These are phyloP conservation scores for Caretta caretta DNA, from an alignment of 2,113 vertebrate species.

Conservation along the genomic window DNA sequence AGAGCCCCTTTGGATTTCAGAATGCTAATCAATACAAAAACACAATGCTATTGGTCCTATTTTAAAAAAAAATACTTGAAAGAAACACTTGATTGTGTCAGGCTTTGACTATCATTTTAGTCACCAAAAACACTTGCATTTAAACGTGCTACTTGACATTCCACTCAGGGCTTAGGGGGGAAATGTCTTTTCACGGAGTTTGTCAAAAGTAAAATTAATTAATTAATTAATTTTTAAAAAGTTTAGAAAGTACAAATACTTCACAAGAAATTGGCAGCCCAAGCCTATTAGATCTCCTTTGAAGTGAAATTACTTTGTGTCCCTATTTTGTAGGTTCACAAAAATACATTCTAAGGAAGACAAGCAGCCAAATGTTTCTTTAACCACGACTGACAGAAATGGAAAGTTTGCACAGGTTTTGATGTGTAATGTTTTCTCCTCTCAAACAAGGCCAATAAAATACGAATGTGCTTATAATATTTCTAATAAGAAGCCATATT, in stretches of 20 bases:
- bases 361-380: neutral
- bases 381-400: slow-evolving; percentile 39
- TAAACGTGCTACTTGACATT: slow-evolving; percentile 71
- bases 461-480: neutral
- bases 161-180: slow-evolving; percentile 60
- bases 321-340: slow-evolving; percentile 38
- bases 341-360: neutral
- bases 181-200: slow-evolving; percentile 16
- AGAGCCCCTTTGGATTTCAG: neutral
- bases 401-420: neutral
- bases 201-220: slow-evolving; percentile 42
- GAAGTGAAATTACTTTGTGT: slow-evolving; percentile 18
- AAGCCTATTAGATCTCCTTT: slow-evolving; percentile 32
- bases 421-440: neutral
- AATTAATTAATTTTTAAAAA: neutral
- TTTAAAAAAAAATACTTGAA: slow-evolving; percentile 2
- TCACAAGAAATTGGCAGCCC: slow-evolving; percentile 48
- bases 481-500: neutral
- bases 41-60: neutral
- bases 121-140: slow-evolving; percentile 62
- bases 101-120: slow-evolving; percentile 50
- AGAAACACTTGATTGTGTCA: slow-evolving; percentile 49
- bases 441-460: slow-evolving; percentile 19
- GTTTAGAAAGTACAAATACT: neutral
- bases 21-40: neutral